Conservation (phyloP, 2,888 invertebrate genomes). For the Mantis religiosa region DNA sequence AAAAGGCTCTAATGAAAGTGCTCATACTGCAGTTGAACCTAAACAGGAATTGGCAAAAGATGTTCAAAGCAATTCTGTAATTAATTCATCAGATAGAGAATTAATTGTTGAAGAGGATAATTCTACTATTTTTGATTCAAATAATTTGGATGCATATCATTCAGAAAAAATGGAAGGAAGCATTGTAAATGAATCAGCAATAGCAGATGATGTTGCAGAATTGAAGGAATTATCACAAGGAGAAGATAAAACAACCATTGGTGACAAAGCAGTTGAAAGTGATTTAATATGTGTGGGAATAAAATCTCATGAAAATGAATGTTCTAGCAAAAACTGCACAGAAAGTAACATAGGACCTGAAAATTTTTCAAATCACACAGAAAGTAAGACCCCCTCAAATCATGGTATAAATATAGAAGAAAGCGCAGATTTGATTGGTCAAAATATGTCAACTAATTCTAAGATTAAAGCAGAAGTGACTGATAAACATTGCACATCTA, state of each 20-base stretch:
- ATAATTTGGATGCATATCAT: not conserved
- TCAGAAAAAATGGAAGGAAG: not conserved
- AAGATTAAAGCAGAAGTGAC: not conserved
- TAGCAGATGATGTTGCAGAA: not conserved
- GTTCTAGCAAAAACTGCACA: not conserved
- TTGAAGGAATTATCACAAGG: not conserved
- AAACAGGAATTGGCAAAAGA: not conserved
- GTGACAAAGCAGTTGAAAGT: not conserved
- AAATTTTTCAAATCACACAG: not conserved
- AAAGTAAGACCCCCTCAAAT: not conserved
- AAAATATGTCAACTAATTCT: not conserved
- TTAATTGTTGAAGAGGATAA: not conserved
- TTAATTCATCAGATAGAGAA: not conserved
- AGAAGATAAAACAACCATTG: not conserved
- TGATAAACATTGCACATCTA: not conserved
- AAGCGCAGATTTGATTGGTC: not conserved
- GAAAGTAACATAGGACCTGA: not conserved
- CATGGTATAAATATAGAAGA: not conserved
- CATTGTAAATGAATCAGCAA: not conserved
- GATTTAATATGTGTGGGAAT: not conserved
- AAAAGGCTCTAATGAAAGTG: not conserved
- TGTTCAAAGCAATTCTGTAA: not conserved
- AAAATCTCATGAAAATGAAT: not conserved
- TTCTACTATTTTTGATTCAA: not conserved
- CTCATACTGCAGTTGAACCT: not conserved